phyloP scores from a whole-genome alignment of 2,113 vertebrate species.

The Erpornis zantholeuca region DNA sequence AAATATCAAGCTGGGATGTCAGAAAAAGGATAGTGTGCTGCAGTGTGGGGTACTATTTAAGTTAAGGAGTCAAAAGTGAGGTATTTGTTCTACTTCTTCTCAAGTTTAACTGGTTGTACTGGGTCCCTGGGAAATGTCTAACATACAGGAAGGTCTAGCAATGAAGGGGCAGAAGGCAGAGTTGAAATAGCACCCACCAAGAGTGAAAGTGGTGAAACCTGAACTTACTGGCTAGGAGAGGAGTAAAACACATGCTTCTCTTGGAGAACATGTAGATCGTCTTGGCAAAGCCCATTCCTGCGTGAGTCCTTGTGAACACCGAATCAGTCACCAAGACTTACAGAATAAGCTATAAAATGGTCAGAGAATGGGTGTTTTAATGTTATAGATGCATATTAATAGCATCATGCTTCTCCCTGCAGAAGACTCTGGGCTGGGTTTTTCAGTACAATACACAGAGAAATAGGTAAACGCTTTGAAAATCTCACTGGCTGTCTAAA shows the following conservation, averaged over 20 bases:
- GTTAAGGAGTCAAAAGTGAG: background rate
- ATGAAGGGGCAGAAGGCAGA: background rate
- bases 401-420: background rate
- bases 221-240: background rate
- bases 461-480: background rate
- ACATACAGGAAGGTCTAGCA: background rate
- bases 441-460: background rate
- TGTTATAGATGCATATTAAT: background rate
- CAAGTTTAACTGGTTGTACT: background rate
- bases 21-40: background rate
- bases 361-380: background rate
- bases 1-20: background rate
- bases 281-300: background rate
- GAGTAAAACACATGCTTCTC: background rate
- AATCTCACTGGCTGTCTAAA: conserved; percentile 25
- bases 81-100: background rate
- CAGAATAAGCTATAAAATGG: background rate
- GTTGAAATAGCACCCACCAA: background rate
- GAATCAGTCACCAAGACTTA: background rate
- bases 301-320: background rate
- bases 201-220: background rate
- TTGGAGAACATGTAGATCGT: background rate
- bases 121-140: background rate
- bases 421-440: background rate
- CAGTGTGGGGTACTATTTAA: background rate